phyloP scores from a whole-genome alignment of 2,113 vertebrate species.

The Heterochromis multidens region DNA sequence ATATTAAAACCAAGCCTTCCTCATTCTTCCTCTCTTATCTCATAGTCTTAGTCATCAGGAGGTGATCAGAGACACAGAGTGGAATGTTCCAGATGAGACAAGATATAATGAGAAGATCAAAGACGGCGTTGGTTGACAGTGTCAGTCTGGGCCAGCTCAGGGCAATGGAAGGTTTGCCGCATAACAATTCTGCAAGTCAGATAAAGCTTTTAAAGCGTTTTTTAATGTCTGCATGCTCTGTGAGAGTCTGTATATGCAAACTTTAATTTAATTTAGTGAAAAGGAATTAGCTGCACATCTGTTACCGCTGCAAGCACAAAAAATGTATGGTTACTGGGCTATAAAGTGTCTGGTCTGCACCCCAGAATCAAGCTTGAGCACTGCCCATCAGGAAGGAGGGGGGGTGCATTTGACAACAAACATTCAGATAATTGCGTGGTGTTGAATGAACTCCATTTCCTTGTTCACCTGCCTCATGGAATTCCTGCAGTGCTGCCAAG shows the following conservation, averaged over 20 bases:
- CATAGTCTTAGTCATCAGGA: constrained; percentile 40
- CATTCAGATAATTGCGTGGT: constrained; percentile 62
- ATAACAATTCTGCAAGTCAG: neutral
- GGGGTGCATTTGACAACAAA: constrained; percentile 47
- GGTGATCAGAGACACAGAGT: constrained; percentile 41
- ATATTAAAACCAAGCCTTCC: constrained; percentile 55
- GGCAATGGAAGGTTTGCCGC: neutral
- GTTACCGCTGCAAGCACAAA: constrained; percentile 49
- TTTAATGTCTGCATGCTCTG: neutral
- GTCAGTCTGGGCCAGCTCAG: constrained; percentile 17
- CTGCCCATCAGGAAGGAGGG: constrained; percentile 15
- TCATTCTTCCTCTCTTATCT: constrained; percentile 37
- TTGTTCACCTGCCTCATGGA: constrained; percentile 68
- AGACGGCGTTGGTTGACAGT: neutral
- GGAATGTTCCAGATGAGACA: constrained; percentile 39
- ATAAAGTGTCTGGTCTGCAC: constrained; percentile 53
- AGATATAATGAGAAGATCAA: constrained; percentile 29
- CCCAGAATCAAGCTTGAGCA: constrained; percentile 25
- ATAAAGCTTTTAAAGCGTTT: neutral
- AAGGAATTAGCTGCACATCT: constrained; percentile 53
- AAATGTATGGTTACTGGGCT: constrained; percentile 49
- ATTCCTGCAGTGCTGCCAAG: constrained; percentile 64
- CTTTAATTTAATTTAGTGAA: constrained; percentile 3
- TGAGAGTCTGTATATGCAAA: neutral
- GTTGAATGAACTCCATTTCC: constrained; percentile 66